phyloP scores from a whole-genome alignment of 2,113 vertebrate species.

The Pseudorhombus dupliciocellatus region DNA sequence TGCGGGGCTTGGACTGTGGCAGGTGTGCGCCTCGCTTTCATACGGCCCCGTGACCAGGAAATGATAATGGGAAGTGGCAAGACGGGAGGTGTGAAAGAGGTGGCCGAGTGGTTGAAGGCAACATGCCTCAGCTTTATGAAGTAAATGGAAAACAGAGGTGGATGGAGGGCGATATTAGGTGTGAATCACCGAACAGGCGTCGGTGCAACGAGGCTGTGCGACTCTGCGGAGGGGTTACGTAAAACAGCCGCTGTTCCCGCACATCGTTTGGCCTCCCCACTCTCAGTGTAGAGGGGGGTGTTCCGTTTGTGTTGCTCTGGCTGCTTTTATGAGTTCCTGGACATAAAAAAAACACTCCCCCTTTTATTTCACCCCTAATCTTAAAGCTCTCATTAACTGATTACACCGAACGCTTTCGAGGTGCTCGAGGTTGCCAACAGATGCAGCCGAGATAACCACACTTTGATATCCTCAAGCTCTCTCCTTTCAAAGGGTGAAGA shows the following conservation, averaged over 20 bases:
- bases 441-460: neutral
- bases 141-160: conserved; percentile 22
- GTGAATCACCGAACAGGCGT: conserved; percentile 21
- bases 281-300: neutral
- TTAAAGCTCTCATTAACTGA: conserved; percentile 12
- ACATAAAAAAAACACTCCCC: neutral
- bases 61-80: conserved; percentile 59
- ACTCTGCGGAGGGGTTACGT: neutral
- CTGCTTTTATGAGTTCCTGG: conserved; percentile 12
- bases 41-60: conserved; percentile 41
- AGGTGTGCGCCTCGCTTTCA: conserved; percentile 62
- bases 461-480: neutral
- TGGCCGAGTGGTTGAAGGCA: conserved; percentile 35
- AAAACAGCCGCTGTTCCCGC: neutral
- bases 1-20: conserved; percentile 34
- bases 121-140: conserved; percentile 35
- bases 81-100: conserved; percentile 57
- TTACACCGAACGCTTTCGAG: neutral
- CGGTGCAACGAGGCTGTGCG: neutral
- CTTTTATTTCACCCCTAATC: neutral
- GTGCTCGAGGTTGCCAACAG: conserved; percentile 8
- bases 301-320: conserved; percentile 4
- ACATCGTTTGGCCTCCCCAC: neutral
- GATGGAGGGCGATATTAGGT: conserved; percentile 20
- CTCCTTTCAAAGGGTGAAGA: neutral